Conservation (phyloP, 2,888 invertebrate genomes). For the Corbicula japonica region DNA sequence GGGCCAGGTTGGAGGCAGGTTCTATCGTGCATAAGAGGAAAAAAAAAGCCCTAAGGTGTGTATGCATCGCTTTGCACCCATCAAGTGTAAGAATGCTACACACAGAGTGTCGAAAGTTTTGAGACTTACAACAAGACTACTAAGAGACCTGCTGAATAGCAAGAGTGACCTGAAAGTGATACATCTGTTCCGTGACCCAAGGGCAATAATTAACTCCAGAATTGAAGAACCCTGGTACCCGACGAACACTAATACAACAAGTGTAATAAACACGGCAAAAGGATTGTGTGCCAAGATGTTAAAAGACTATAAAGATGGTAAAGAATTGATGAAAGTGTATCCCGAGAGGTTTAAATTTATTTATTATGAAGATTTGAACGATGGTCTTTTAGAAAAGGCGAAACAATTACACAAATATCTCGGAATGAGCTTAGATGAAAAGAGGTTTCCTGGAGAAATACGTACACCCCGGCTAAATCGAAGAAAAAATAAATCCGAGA, state of each 20-base stretch:
- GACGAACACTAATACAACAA: background rate
- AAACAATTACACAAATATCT: constrained; percentile 18
- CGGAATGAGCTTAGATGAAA: constrained; percentile 12
- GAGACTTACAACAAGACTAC: background rate
- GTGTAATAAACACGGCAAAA: background rate
- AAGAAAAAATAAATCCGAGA: background rate
- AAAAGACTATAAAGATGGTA: constrained; percentile 2
- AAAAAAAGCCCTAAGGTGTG: background rate
- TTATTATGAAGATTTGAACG: constrained; percentile 27
- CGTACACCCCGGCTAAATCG: background rate
- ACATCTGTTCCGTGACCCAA: constrained; percentile 29
- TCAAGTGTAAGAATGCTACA: constrained; percentile 1
- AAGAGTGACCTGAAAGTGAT: constrained; percentile 9
- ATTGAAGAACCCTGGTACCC: background rate
- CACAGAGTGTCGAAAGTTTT: constrained; percentile 19
- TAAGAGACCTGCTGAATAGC: background rate
- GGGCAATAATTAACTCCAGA: constrained; percentile 30
- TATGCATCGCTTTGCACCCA: background rate
- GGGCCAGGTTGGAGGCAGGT: constrained; percentile 9
- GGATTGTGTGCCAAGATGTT: constrained; percentile 13
- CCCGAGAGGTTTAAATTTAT: constrained; percentile 23
- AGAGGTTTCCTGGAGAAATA: background rate
- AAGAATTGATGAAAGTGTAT: constrained; percentile 7
- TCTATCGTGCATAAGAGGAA: background rate
- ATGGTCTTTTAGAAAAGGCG: constrained; percentile 6